These are phyloP conservation scores for Triops longicaudatus DNA, from an alignment of 1,140 invertebrate genomes.

Conservation along the genomic window DNA sequence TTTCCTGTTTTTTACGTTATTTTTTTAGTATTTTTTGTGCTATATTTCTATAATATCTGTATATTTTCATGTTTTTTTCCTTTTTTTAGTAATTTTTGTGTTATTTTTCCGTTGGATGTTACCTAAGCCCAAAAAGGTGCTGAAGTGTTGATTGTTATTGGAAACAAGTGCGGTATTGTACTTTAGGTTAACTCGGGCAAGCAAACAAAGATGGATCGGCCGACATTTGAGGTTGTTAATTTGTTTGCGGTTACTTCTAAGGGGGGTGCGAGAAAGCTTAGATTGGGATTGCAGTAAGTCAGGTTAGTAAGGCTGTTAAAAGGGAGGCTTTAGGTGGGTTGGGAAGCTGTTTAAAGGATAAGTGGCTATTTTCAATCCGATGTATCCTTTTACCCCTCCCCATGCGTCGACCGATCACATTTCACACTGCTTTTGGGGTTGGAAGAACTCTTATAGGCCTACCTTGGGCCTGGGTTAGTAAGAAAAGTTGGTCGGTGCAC, in stretches of 20 bases:
- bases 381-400: not conserved
- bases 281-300: not conserved
- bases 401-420: not conserved
- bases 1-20: too few relatives aligned
- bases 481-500: not conserved
- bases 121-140: too few relatives aligned
- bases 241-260: not conserved
- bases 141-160: too few relatives aligned
- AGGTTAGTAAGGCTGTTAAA: too few relatives aligned
- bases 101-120: too few relatives aligned
- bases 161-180: too few relatives aligned
- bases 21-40: too few relatives aligned
- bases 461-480: not conserved
- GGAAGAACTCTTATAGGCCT: not conserved
- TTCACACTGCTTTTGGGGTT: not conserved
- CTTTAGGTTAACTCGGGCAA: too few relatives aligned
- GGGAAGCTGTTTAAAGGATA: slow-evolving; percentile 5
- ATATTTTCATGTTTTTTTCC: too few relatives aligned
- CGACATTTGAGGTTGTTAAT: not conserved
- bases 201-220: not conserved
- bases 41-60: too few relatives aligned
- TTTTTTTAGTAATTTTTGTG: too few relatives aligned
- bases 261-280: not conserved
- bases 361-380: slow-evolving; percentile 9
- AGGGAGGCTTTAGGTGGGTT: too few relatives aligned